These are phyloP conservation scores for Chaetodon trifasciatus DNA, from an alignment of 2,797 vertebrate species.

Conservation along the genomic window DNA sequence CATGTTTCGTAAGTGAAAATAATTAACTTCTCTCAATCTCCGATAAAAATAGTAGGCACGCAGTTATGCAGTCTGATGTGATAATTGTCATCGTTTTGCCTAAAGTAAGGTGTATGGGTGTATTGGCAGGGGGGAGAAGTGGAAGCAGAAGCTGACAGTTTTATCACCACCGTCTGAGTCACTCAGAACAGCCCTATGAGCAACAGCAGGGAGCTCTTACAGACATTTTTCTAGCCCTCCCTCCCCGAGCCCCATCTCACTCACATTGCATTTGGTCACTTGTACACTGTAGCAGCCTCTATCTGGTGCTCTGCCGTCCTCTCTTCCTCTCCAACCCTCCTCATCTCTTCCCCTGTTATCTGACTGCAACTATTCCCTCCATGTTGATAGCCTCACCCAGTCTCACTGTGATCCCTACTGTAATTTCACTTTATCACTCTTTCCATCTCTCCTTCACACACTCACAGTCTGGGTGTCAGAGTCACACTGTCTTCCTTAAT, in stretches of 20 bases:
- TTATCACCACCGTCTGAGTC: constrained; percentile 51
- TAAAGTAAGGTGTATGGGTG: constrained; percentile 28
- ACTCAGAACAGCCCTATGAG: constrained; percentile 38
- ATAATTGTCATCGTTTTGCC: constrained; percentile 57
- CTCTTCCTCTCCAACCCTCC: constrained; percentile 7
- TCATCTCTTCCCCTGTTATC: constrained; percentile 29
- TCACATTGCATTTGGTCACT: constrained; percentile 59
- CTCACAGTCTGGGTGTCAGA: constrained; percentile 42
- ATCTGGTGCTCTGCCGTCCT: constrained; percentile 28
- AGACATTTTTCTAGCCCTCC: constrained; percentile 21
- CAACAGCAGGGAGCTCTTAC: constrained; percentile 38
- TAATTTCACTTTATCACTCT: constrained; percentile 50
- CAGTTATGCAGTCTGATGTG: constrained; percentile 27
- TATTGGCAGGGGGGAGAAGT: constrained; percentile 14
- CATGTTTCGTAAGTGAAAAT: constrained; percentile 6
- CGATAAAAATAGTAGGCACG: background rate
- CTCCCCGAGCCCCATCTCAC: background rate
- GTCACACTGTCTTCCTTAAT: constrained; percentile 49
- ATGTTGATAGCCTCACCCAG: constrained; percentile 39
- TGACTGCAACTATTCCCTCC: constrained; percentile 27
- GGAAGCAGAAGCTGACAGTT: constrained; percentile 42
- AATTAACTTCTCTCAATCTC: constrained; percentile 1
- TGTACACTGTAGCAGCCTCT: constrained; percentile 32
- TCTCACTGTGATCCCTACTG: constrained; percentile 40
- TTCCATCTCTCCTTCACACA: constrained; percentile 44